Percentiles rank a stretch among this genome's conserved stretches.
These are phyloP conservation scores for Galago senegalensis DNA, from an alignment of 2,797 vertebrate species.

Conservation along the genomic window DNA sequence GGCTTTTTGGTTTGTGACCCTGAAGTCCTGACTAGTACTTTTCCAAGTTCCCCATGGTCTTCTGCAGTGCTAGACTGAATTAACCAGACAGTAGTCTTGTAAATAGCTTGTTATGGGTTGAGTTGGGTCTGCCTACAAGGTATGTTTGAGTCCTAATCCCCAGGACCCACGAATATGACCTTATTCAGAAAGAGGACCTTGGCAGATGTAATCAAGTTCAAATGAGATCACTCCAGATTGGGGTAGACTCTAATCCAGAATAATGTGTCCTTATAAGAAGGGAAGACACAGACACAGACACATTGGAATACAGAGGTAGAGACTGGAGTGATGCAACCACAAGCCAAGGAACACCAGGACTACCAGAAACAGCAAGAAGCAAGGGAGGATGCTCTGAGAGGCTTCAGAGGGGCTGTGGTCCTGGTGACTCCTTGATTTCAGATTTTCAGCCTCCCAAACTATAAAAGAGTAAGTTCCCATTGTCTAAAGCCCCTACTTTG, in stretches of 20 bases:
- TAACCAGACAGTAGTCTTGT: neutral
- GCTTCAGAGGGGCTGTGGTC: neutral
- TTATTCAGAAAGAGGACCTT: slow-evolving; percentile 33
- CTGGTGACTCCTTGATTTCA: neutral
- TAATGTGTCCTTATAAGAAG: neutral
- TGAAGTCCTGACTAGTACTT: neutral
- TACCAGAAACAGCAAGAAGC: neutral
- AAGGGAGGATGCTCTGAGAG: neutral
- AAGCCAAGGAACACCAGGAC: neutral
- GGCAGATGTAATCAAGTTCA: neutral
- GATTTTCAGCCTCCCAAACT: neutral
- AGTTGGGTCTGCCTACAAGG: neutral
- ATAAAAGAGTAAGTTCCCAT: neutral
- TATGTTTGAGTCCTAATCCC: neutral
- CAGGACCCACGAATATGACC: neutral
- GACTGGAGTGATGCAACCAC: neutral
- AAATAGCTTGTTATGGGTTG: neutral
- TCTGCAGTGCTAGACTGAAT: neutral
- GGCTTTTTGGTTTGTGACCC: neutral
- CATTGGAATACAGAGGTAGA: neutral
- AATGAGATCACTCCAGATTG: neutral
- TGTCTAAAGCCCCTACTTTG: neutral
- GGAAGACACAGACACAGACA: neutral
- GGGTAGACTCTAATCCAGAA: neutral
- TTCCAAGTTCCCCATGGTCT: neutral